Conservation (phyloP, 1,140 invertebrate genomes). For the Chironomus striatipennis region DNA sequence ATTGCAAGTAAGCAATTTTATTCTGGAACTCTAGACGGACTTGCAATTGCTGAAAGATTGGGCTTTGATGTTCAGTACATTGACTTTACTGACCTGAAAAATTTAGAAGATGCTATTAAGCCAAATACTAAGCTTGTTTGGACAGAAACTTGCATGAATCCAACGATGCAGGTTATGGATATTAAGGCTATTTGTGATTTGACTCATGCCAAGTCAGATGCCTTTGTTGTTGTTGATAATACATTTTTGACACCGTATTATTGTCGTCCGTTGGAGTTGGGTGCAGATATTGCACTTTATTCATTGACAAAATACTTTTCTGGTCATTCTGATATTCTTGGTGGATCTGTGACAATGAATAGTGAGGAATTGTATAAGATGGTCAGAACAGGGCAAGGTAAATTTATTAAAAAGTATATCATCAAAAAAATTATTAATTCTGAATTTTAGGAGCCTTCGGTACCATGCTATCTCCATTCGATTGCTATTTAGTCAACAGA, state of each 20-base stretch:
- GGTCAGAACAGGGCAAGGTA: conserved; percentile 44
- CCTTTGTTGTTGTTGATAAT: conserved; percentile 67
- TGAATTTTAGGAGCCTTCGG: conserved; percentile 54
- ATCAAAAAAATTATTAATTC: too few relatives aligned
- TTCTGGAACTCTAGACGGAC: conserved; percentile 57
- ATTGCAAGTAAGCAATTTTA: conserved; percentile 70
- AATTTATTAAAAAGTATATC: too few relatives aligned
- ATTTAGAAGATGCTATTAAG: conserved; percentile 39
- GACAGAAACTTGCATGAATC: conserved; percentile 80
- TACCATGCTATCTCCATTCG: conserved; percentile 71
- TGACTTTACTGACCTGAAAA: conserved; percentile 54
- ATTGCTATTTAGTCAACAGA: conserved; percentile 66
- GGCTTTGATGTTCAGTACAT: conserved; percentile 64
- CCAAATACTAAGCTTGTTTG: conserved; percentile 45
- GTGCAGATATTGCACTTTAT: conserved; percentile 70
- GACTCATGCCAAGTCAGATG: conserved; percentile 47
- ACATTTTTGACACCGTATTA: conserved; percentile 78
- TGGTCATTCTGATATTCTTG: conserved; percentile 76
- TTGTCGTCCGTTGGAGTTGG: conserved; percentile 67
- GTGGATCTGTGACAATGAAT: conserved; percentile 63
- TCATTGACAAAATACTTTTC: conserved; percentile 84
- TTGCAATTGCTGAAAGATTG: conserved; percentile 42
- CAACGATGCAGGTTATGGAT: conserved; percentile 66
- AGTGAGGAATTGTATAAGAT: conserved; percentile 49
- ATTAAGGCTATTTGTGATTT: conserved; percentile 53